Conservation (phyloP, 1,140 invertebrate species). For the Nasonia giraulti region DNA sequence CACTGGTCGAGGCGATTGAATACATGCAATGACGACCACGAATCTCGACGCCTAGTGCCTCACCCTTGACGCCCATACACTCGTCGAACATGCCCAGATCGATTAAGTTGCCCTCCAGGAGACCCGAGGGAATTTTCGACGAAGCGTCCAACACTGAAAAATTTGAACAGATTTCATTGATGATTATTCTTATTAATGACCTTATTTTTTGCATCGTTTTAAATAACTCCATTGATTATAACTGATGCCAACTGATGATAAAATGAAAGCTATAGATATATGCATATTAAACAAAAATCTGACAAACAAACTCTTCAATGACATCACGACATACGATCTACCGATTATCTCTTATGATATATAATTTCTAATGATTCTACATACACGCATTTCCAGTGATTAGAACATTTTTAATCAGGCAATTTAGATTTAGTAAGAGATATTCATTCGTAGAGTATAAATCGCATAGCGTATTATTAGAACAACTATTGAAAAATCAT, state of each 20-base stretch:
- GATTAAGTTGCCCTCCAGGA: constrained; percentile 62
- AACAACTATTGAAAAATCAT: background rate
- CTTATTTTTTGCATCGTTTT: background rate
- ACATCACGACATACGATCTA: background rate
- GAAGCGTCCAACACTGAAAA: constrained; percentile 66
- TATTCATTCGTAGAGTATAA: background rate
- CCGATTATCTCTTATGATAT: background rate
- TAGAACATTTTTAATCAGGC: background rate
- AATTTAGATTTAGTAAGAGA: background rate
- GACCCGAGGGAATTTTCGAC: constrained; percentile 64
- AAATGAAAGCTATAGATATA: background rate
- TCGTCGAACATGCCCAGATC: constrained; percentile 66
- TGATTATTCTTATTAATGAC: background rate
- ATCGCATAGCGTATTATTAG: background rate
- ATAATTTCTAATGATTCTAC: background rate
- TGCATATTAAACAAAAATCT: no score
- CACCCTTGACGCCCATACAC: constrained; percentile 56
- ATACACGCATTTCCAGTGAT: background rate
- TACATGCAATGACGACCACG: constrained; percentile 57
- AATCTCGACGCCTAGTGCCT: constrained; percentile 28
- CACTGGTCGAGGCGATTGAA: background rate
- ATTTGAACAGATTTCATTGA: background rate
- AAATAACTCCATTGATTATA: background rate
- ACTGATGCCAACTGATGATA: background rate
- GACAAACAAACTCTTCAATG: background rate